Percentiles rank a stretch among this genome's conserved stretches.
Conservation (phyloP, 2,888 invertebrate species). For the Drosophila histrio region DNA sequence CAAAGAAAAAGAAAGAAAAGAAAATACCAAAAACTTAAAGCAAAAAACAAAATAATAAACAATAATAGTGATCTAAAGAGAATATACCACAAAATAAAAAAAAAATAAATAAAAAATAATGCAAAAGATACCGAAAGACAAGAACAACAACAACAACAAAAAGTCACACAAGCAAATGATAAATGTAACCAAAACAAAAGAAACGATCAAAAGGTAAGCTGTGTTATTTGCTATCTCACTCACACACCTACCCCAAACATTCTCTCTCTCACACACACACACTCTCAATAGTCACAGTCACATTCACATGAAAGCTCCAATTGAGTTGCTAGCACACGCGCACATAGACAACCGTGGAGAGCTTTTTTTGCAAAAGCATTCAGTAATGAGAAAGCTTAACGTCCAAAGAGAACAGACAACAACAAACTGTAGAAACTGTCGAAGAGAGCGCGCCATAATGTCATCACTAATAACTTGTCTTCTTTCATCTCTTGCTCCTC, state of each 20-base stretch:
- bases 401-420: conserved; percentile 41
- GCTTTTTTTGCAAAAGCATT: conserved; percentile 30
- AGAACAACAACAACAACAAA: conserved; percentile 48
- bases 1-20: conserved; percentile 29
- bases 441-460: not conserved
- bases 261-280: conserved; percentile 12
- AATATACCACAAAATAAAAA: conserved; percentile 30
- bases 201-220: conserved; percentile 75
- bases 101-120: conserved; percentile 26
- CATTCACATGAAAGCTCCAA: conserved; percentile 44
- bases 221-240: conserved; percentile 61
- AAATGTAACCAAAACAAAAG: conserved; percentile 50
- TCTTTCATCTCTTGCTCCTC: conserved; percentile 5
- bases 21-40: not conserved
- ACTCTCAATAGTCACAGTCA: conserved; percentile 7
- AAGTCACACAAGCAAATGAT: conserved; percentile 62
- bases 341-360: conserved; percentile 71
- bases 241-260: conserved; percentile 24
- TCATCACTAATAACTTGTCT: conserved; percentile 39
- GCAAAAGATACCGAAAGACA: conserved; percentile 43
- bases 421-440: not conserved
- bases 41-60: conserved; percentile 23
- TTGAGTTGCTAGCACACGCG: conserved; percentile 82
- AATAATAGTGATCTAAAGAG: conserved; percentile 30
- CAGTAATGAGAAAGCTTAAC: conserved; percentile 30